These are phyloP conservation scores for Merops nubicus DNA, from an alignment of 2,113 vertebrate species.

Conservation along the genomic window DNA sequence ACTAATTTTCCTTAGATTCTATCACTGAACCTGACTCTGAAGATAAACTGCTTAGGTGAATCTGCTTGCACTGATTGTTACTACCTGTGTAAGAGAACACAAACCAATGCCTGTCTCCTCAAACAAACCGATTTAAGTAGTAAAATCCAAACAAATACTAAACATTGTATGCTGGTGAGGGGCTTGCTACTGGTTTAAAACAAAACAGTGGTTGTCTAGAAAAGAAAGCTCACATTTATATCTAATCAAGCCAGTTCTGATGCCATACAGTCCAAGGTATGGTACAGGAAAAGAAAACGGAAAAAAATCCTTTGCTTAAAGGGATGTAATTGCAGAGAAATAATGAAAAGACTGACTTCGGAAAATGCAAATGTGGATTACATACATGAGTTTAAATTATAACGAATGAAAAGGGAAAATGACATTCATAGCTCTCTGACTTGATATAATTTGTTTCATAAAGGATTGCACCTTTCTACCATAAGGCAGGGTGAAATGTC, in stretches of 20 bases:
- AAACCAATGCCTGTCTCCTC: slow-evolving; percentile 8
- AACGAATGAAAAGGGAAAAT: background rate
- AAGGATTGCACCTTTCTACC: background rate
- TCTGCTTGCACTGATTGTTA: background rate
- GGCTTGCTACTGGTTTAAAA: background rate
- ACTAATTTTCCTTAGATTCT: background rate
- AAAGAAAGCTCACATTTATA: background rate
- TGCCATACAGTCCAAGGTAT: background rate
- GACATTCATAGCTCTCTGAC: background rate
- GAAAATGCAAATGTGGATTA: background rate
- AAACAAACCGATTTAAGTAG: background rate
- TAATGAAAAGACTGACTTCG: background rate
- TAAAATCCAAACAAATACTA: background rate
- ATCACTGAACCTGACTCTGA: background rate
- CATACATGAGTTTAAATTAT: background rate
- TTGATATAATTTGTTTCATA: background rate
- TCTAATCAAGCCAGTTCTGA: background rate
- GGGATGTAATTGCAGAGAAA: background rate
- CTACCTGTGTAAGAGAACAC: background rate
- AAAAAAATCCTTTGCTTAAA: background rate
- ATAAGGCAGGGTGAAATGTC: background rate
- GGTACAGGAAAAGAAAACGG: background rate
- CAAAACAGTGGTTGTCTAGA: background rate
- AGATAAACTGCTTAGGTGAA: background rate
- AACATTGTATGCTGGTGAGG: background rate